Evolutionary conservation across 2,797 vertebrate genomes (phyloP), one percentile per base, ranked within the genome.

Genomic region (Gallinago nigripennis): DNA sequence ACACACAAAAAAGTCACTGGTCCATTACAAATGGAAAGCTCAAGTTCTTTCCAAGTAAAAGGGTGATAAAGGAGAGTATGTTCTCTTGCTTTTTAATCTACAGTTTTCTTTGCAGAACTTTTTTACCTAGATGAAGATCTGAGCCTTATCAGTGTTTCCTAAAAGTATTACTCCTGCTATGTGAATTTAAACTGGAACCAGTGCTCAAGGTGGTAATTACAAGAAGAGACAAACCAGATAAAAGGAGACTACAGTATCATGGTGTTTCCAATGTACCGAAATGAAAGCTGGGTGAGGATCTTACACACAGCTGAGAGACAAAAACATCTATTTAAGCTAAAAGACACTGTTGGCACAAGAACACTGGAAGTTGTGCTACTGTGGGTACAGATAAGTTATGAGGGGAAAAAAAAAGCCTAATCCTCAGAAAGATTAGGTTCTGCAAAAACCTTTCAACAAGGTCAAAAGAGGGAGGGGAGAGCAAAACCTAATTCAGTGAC

Each of bases 281-380:
- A 25, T 0, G 16, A 58, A 41, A 54, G 19, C 23, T 41, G 25
- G 9, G 35, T 31, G 45, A 69, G 31, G 28, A 41, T 8, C 51
- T 35, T 21, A 71, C 51, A 57, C 68, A 16, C 31, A 70, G 13
- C 17, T 31, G 60, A 51, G 54, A 43, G 4, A 75, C 7, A 54
- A 63, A 87, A 21, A 0, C 8, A 48, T 4, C 48, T 72, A 17
- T 1, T 57, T 27, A 61, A 90, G 41, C 31, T 73, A n/a, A 53
- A 82, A 57, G 41, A 30, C 3, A 0, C 0, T 0, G 14, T 0
- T 51, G 21, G 15, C 43, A 20, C 14, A 70, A 33, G 33, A 65
- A 31, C 30, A 57, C 0, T 31, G 23, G 31, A 37, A 86, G 80
- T 1, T 35, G 24, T 12, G 8, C 41, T 69, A 12, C 24, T 9